phyloP scores from a whole-genome alignment of 2,113 vertebrate species.

The Cisticola juncidis region DNA sequence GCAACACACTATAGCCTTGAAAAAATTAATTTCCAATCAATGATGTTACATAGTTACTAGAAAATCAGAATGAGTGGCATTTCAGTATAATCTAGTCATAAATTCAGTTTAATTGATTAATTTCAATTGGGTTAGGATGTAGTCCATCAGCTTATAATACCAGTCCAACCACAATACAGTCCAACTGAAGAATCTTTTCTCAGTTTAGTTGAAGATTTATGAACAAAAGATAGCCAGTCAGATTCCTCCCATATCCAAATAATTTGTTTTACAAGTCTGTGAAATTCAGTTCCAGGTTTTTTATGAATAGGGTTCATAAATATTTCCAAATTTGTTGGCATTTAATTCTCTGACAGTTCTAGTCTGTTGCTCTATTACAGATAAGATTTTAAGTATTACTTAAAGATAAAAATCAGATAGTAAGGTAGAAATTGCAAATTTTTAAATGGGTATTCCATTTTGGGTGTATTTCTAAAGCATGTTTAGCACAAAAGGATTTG shows the following conservation, averaged over 20 bases:
- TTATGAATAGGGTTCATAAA: neutral
- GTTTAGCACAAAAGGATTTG: neutral
- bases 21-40: conserved; percentile 10
- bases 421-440: neutral
- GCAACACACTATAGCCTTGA: neutral
- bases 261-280: neutral
- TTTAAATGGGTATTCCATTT: neutral
- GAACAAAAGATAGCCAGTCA: neutral
- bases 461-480: neutral
- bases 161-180: neutral
- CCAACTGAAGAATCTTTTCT: neutral
- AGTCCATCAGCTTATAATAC: neutral
- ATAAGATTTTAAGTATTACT: neutral
- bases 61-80: neutral
- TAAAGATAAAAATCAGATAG: neutral
- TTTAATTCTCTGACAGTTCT: neutral
- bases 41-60: neutral
- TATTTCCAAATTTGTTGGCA: neutral
- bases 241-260: neutral
- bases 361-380: neutral
- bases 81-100: neutral
- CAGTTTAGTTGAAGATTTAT: neutral
- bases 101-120: neutral
- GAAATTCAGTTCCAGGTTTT: neutral
- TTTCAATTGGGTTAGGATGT: neutral